Evolutionary conservation across 1,140 invertebrate species (phyloP).

Genomic region (Pemphigus obesinymphae): DNA sequence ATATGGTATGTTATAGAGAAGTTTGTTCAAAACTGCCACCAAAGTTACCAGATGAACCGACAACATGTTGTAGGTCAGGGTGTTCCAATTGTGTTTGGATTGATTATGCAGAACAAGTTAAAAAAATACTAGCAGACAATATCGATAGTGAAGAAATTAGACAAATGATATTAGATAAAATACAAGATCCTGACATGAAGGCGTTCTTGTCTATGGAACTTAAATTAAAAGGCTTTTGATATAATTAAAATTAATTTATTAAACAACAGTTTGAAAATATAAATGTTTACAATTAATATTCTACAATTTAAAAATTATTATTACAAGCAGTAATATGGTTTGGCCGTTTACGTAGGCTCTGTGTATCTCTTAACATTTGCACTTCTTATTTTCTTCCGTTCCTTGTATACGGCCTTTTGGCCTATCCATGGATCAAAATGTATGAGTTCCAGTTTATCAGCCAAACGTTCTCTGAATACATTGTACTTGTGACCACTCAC

Average conservation of each 20-base stretch:
- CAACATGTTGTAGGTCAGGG: slow-evolving; percentile 86
- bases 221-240: slow-evolving; percentile 35
- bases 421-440: slow-evolving; percentile 70
- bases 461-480: slow-evolving; percentile 63
- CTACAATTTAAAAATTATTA: not conserved
- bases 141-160: slow-evolving; percentile 62
- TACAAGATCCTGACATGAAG: slow-evolving; percentile 75
- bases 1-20: not conserved
- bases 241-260: not conserved
- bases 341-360: not conserved
- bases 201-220: slow-evolving; percentile 75
- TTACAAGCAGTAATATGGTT: not conserved
- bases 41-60: slow-evolving; percentile 62
- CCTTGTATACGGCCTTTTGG: slow-evolving; percentile 59
- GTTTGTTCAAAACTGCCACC: not conserved
- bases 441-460: slow-evolving; percentile 71
- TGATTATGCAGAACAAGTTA: slow-evolving; percentile 78
- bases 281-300: not conserved
- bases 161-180: slow-evolving; percentile 68
- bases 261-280: not conserved
- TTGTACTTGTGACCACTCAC: slow-evolving; percentile 68
- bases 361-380: slow-evolving; percentile 30
- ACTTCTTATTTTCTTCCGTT: slow-evolving; percentile 63
- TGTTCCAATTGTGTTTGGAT: slow-evolving; percentile 95
- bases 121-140: slow-evolving; percentile 61